A percentile compares a stretch with the other conserved stretches of the same genome.
Conservation (phyloP, 2,888 invertebrate species). For the Andrena chrysosceles region DNA sequence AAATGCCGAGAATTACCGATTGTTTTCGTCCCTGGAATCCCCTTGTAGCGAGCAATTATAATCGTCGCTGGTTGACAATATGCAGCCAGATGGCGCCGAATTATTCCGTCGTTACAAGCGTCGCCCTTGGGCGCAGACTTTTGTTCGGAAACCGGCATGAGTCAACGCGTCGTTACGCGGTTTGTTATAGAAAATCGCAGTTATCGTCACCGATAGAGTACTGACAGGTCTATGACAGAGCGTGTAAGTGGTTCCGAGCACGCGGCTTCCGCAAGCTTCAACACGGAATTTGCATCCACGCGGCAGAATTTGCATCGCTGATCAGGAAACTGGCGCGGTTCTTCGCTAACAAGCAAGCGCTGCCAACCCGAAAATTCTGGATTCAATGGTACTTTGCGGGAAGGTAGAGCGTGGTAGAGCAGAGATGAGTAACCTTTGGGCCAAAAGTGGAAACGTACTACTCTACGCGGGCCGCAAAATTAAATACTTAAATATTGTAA, state of each 20-base stretch:
- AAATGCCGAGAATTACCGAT: not conserved
- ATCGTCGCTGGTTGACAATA: not conserved
- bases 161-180: not conserved
- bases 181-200: not conserved
- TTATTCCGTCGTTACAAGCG: not conserved
- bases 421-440: too few species aligned
- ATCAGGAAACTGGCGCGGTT: not conserved
- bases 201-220: not conserved
- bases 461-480: too few species aligned
- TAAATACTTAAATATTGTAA: too few species aligned
- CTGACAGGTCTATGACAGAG: not conserved
- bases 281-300: constrained; percentile 9
- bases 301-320: not conserved
- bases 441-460: too few species aligned
- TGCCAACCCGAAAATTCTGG: too few species aligned
- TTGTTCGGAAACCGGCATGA: not conserved
- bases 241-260: not conserved
- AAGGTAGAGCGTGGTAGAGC: too few species aligned
- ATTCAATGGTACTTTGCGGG: too few species aligned
- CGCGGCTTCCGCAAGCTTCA: not conserved
- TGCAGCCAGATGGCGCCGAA: not conserved
- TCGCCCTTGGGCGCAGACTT: constrained; percentile 18
- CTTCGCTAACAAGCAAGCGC: not conserved
- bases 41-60: not conserved
- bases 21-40: not conserved